Evolutionary conservation across 2,888 invertebrate genomes (phyloP), one percentile per base, ranked within the genome.

Genomic region (Onthophagus sagittarius): DNA sequence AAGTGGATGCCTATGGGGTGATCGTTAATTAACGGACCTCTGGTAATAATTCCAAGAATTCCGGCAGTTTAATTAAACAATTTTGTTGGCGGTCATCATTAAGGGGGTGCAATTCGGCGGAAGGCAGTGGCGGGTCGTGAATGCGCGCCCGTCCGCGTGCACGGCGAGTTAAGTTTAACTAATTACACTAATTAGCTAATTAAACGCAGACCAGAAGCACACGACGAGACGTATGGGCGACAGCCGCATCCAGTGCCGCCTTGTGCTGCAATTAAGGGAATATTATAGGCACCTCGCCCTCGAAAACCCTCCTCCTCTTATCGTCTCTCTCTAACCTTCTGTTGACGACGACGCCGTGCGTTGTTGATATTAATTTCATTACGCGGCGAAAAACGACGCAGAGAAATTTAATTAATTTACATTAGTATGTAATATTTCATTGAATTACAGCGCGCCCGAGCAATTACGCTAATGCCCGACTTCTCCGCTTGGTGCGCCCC

Each of bases 151-250:
- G 78, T 78, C 78, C 76, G 76, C 77, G 77, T 80, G 79, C 79
- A 80, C 80, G 78, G 79, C 67, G 67, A 82, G 80, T 79, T 79
- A 79, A 79, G 77, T 81, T 82, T 82, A 81, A 80, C 81, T 83
- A 84, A 84, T 84, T 83, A 83, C 81, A 78, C 82, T 83, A 84
- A 84, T 84, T 84, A 83, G 82, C 82, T 84, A 84, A 84, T 84
- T 84, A 84, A 84, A 83, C 83, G 83, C 81, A 79, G 80, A 79
- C 78, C 80, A 80, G 81, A 79, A 81, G 77, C 78, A 79, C 79
- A 77, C 78, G 75, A 76, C 70, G 62, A 78, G 76, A 78, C 77
- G 78, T 76, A 77, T 76, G 78, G 76, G 78, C 79, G 79, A 79
- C 80, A 80, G 79, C 78, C 77, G 77, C 77, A 78, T 79, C 77